Base-by-base conservation (phyloP, 2,113 vertebrate species). In the Verasper variegatus region DNA sequence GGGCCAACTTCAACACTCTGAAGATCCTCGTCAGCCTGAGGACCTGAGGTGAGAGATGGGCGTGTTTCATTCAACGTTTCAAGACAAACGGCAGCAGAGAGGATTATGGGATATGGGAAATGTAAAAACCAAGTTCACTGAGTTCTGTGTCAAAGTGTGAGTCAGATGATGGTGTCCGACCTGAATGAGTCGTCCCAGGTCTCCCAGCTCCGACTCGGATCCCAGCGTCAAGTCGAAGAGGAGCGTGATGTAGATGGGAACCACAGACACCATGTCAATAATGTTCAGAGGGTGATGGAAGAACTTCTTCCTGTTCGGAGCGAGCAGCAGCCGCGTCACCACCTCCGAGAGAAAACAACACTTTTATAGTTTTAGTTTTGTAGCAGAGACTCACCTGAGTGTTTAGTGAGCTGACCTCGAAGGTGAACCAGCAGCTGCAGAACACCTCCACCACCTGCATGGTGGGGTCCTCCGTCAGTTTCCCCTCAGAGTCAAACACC, bases 371-470 rank as follows among this genome's bases (percentile, higher is more conserved):
- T 0, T 3, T 2, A 3, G 35, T 15, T 71, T 27, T 51, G 14
- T 13, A 3, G 6, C 26, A 18, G 26, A 27, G 3, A 2, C 2
- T 40, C 24, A 27, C 3, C 54, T 15, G 12, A 12, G 15, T 14
- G 24, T 11, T 21, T 47, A 21, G 3, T 56, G 31, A 10, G 0
- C 76, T 84, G 52, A 92, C 92, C 92, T 99, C 98, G 0, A 98
- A 97, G 80, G 96, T 97, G 94, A 99, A 99, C 98, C 98, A 99
- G 84, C 97, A 97, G 88, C 96, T 96, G 91, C 97, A 98, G 93
- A 98, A 97, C 68, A 97, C 95, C 90, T 99, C 98, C 73, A 99
- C 92, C 26, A 92, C 93, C 80, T 97, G 94, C 88, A 95, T 93
- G 82, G 94, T 91, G 0, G 94, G 92, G 58, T 97, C 96, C 1